Base-by-base conservation (phyloP, 2,797 vertebrate genomes). In the Channa striata region DNA sequence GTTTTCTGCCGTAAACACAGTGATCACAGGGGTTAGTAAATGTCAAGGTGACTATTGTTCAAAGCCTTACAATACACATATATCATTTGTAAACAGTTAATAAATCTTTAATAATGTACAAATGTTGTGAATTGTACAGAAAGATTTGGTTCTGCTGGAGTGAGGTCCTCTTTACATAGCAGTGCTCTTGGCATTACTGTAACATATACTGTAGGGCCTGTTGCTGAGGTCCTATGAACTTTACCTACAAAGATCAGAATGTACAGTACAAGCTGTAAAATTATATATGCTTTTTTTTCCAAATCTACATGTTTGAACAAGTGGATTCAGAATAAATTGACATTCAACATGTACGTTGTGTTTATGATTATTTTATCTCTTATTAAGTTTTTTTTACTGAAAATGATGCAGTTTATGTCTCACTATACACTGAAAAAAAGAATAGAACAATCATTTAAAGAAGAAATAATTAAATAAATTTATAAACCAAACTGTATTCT, bases 61-160 rank as follows among this genome's bases (percentile, higher is more conserved):
- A 72, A 51, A 88, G 90, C 89, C 91, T 92, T 91, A 90, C 78
- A 77, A 61, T 73, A 77, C 84, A 60, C 76, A 81, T 87, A 70
- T 83, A 66, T 50, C 13, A 70, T 49, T 19, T 76, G 48, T 59
- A 63, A 64, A 77, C 51, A 60, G 46, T 68, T 59, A 48, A 44
- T 39, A 34, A 59, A 19, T 47, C 37, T 65, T 20, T 58, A 63
- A 72, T 63, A 64, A 64, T 87, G 72, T 91, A 90, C 68, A 90
- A 70, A 83, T 73, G 57, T 72, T 59, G 11, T 81, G 89, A 77
- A 78, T 64, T 87, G 70, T 82, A 77, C 77, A 87, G 79, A 75
- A 62, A 75, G 59, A 63, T 19, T 66, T 58, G 56, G 60, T 72
- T 59, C 64, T 63, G 82, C 68, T 63, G 76, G 36, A 44, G 52